phyloP scores from a whole-genome alignment of 2,113 vertebrate species.

The Equus przewalskii region DNA sequence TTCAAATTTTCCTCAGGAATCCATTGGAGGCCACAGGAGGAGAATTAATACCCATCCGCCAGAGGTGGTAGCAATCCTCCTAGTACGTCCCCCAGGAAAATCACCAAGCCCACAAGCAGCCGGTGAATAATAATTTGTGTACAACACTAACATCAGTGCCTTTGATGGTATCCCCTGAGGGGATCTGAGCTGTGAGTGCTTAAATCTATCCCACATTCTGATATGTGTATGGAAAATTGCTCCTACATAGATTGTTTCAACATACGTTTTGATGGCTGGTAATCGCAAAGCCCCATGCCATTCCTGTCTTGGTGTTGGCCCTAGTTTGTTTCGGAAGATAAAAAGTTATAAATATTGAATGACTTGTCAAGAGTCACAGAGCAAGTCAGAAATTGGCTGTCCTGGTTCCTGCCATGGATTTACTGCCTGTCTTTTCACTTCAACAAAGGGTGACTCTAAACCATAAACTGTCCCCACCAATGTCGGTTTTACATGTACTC shows the following conservation, averaged over 20 bases:
- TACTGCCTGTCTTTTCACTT: not conserved
- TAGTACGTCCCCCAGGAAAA: not conserved
- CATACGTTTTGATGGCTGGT: not conserved
- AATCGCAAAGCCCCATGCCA: not conserved
- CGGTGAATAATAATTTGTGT: not conserved
- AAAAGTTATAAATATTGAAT: not conserved
- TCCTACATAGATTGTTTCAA: not conserved
- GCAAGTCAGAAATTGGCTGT: conserved; percentile 28
- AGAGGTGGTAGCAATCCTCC: not conserved
- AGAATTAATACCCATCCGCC: not conserved
- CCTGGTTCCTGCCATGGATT: conserved; percentile 20
- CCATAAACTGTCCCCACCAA: not conserved
- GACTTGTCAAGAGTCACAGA: not conserved
- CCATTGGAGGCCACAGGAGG: not conserved
- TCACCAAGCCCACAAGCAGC: not conserved
- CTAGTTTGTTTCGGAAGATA: not conserved
- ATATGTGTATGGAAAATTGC: not conserved
- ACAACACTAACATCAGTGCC: not conserved
- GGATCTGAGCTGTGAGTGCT: not conserved
- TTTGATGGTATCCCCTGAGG: not conserved
- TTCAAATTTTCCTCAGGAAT: conserved; percentile 14
- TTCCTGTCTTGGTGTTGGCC: not conserved
- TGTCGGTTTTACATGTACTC: conserved; percentile 27
- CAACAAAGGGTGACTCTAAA: not conserved
- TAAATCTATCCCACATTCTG: not conserved